Evolutionary conservation across 2,888 invertebrate species (phyloP).

Genomic region (Acanthosepion esculentum): DNA sequence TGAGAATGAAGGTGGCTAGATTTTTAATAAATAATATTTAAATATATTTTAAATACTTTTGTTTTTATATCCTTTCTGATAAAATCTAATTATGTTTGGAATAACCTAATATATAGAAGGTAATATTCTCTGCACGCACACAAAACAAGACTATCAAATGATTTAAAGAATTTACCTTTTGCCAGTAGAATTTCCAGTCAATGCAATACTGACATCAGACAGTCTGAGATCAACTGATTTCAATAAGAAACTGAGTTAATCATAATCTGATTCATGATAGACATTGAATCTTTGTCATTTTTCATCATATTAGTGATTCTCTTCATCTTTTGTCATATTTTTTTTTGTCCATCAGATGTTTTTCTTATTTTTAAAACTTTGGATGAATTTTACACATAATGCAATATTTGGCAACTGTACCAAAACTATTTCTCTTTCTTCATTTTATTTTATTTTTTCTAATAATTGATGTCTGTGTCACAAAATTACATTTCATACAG

Average conservation of each 20-base stretch:
- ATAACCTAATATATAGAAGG: too few relatives aligned
- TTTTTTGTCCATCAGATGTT: neutral
- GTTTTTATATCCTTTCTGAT: too few relatives aligned
- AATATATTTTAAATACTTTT: too few relatives aligned
- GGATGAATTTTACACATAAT: neutral
- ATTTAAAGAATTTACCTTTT: neutral
- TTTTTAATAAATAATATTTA: too few relatives aligned
- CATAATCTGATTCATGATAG: neutral
- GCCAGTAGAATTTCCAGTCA: neutral
- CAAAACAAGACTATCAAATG: neutral
- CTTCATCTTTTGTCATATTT: neutral
- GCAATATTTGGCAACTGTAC: neutral
- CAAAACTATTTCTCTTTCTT: neutral
- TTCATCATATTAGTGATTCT: neutral
- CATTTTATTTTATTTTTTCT: neutral
- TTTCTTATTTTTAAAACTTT: neutral
- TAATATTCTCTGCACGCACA: too few relatives aligned
- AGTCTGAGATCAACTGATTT: neutral
- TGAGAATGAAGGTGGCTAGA: too few relatives aligned
- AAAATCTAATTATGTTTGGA: too few relatives aligned
- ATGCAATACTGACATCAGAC: neutral
- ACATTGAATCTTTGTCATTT: neutral
- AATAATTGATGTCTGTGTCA: neutral
- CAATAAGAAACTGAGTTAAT: neutral
- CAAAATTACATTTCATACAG: slow-evolving; percentile 16